Evolutionary conservation across 30 jellyfish, hydroid and myxozoan genomes (phyloP).

Genomic region (Hydractinia echinata): DNA sequence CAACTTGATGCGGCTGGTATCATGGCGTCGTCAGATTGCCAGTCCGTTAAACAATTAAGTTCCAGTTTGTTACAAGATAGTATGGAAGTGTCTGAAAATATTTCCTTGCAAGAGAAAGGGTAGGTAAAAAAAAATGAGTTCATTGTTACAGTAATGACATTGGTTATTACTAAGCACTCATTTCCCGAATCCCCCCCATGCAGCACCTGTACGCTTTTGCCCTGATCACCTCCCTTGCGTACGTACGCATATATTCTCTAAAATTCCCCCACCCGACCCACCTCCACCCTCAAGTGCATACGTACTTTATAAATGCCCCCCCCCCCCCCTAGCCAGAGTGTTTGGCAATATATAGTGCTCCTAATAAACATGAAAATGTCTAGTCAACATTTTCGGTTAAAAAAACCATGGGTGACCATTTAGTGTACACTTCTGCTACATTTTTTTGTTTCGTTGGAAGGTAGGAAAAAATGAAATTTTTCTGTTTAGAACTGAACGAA

Average conservation of each 20-base stretch:
- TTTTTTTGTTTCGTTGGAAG: not conserved
- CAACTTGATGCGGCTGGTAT: not conserved
- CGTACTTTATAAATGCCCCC: too few species aligned
- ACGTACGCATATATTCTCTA: too few species aligned
- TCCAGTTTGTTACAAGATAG: not conserved
- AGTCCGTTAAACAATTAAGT: not conserved
- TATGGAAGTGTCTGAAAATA: not conserved
- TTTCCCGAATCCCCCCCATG: too few species aligned
- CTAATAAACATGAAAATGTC: too few species aligned
- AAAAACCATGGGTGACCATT: not conserved
- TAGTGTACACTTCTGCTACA: not conserved
- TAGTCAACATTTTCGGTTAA: not conserved
- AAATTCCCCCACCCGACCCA: too few species aligned
- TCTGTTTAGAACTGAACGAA: conserved; percentile 32
- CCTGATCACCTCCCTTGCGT: too few species aligned
- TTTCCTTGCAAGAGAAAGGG: not conserved
- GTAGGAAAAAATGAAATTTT: not conserved
- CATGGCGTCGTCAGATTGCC: not conserved
- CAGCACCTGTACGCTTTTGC: too few species aligned
- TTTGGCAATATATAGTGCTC: too few species aligned
- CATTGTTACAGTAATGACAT: too few species aligned
- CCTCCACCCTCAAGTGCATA: too few species aligned
- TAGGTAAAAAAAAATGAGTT: not conserved
- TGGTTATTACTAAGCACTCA: too few species aligned
- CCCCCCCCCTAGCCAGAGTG: too few species aligned